Evolutionary conservation across 53 echinoderm and acorn worm species (phyloP), one percentile per base, ranked within the genome.

Genomic region (Zoroaster sp.): DNA sequence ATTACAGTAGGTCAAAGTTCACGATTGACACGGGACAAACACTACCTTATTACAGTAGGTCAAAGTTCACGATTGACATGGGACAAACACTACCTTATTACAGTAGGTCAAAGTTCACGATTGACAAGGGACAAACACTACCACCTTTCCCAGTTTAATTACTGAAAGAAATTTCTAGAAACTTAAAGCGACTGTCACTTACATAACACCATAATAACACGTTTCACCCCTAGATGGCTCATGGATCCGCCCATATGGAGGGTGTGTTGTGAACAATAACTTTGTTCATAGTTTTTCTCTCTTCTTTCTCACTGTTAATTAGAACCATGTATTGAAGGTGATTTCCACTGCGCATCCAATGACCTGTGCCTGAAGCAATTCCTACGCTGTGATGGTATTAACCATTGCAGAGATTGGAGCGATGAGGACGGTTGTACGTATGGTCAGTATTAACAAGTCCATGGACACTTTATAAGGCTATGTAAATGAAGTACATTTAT

Each of bases 381-480:
- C 35, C 72, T 91, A 21, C 28, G 78, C 5, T 91, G 91, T 40
- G 91, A 91, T 23, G 91, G 91, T 12, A 87, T 91, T 18, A 87
- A 91, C 36, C 87, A 91, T 46, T 88, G 81, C 20, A 45, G 72
- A 12, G 92, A 92, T 36, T 87, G 78, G 59, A 92, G 92, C 59
- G 92, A 92, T 33, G 92, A 92, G 31, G 39, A 4, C 10, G 74
- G 31, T 28, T 92, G 92, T 73, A 4, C 7, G 1, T 92, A 92
- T 41, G 92, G 92, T 92, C 38, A 44, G 86, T 86, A 38, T 17
- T 12, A n/a, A n/a, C n/a, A n/a, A n/a, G n/a, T n/a, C n/a, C n/a
- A n/a, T n/a, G n/a, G n/a, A n/a, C n/a, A n/a, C n/a, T n/a, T n/a
- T n/a, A n/a, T n/a, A n/a, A n/a, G n/a, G n/a, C n/a, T n/a, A n/a